phyloP scores from a whole-genome alignment of 2,113 vertebrate genomes.

The Prinia subflava region DNA sequence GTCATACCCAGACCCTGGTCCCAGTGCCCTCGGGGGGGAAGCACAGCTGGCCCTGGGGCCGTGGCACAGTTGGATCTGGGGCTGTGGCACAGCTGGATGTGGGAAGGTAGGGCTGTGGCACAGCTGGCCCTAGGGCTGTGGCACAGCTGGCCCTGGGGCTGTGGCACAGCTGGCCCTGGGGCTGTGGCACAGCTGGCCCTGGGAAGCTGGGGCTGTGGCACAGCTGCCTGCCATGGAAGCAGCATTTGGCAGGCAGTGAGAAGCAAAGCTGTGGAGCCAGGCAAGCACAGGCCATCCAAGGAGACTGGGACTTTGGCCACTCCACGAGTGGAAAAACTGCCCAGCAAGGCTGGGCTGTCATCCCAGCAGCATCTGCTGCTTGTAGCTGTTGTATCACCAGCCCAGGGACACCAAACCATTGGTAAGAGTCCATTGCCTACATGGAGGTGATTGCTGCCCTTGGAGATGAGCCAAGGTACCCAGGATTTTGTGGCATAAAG shows the following conservation, averaged over 20 bases:
- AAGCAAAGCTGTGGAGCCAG: background rate
- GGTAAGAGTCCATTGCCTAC: background rate
- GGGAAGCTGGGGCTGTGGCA: background rate
- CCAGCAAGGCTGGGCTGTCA: background rate
- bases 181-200: too few species aligned
- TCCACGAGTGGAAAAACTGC: accelerated
- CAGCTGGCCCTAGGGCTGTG: too few species aligned
- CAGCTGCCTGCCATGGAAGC: background rate
- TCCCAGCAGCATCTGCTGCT: background rate
- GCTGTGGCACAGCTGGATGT: too few species aligned
- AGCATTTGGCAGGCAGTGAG: background rate
- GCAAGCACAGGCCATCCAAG: background rate
- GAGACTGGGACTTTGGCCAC: background rate
- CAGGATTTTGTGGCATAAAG: background rate
- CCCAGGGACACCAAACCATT: background rate
- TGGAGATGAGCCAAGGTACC: background rate
- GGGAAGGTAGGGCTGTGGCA: too few species aligned
- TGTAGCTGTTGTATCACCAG: accelerated
- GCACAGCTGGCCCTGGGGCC: background rate
- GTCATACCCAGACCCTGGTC: accelerated
- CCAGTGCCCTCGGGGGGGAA: accelerated
- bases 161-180: background rate
- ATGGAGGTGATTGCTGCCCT: background rate
- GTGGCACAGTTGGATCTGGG: background rate
- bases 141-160: background rate